Conservation (phyloP, 2,888 invertebrate genomes). For the Troides helena region DNA sequence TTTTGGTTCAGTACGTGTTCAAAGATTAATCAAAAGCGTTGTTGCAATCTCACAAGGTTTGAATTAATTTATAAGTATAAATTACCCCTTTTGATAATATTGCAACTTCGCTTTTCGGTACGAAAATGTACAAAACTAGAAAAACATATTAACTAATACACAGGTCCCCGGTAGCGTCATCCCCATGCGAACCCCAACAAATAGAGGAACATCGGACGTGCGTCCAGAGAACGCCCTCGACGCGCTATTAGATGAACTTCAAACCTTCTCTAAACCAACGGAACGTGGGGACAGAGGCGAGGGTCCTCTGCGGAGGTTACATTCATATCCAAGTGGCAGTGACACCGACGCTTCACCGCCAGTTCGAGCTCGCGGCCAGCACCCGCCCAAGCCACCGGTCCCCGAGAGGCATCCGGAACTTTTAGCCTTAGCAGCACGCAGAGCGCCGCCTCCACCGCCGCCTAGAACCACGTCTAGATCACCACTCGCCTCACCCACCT, state of each 20-base stretch:
- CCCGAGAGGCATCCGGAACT: conserved; percentile 90
- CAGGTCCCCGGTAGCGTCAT: conserved; percentile 61
- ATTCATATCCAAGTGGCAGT: conserved; percentile 92
- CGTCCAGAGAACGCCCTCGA: conserved; percentile 98
- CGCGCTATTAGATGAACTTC: conserved; percentile 96
- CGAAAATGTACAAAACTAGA: conserved; percentile 63
- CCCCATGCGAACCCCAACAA: conserved; percentile 49
- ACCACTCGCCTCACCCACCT: conserved; percentile 91
- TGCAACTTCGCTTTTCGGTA: conserved; percentile 64
- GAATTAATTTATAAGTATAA: conserved; percentile 1
- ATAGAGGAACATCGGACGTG: conserved; percentile 56
- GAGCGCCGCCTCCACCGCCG: conserved; percentile 94
- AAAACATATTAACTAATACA: conserved; percentile 62
- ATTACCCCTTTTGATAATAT: conserved; percentile 30
- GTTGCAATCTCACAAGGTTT: conserved; percentile 46
- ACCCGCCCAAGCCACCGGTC: conserved; percentile 87
- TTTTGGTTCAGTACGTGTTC: conserved; percentile 53
- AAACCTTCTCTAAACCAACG: conserved; percentile 90
- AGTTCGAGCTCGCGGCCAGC: conserved; percentile 82
- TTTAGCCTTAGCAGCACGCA: conserved; percentile 84
- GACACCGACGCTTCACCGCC: conserved; percentile 90
- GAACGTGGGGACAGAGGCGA: conserved; percentile 72
- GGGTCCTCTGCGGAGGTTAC: conserved; percentile 86
- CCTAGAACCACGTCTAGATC: conserved; percentile 95
- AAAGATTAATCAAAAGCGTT: conserved; percentile 53